Conservation (phyloP, 2,888 invertebrate genomes). For the Macrophya alboannulata region DNA sequence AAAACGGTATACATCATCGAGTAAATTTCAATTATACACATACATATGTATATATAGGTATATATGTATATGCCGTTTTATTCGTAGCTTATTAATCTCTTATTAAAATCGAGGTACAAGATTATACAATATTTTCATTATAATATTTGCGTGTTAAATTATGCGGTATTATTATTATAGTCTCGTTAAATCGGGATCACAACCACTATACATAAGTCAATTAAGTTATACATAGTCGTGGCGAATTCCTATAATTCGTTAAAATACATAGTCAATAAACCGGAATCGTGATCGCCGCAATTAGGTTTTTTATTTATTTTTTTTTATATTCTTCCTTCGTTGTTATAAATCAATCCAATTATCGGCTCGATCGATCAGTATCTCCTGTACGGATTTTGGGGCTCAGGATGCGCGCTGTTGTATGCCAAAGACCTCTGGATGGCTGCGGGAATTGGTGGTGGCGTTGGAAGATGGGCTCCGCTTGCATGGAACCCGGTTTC, state of each 20-base stretch:
- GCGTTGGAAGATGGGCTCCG: slow-evolving; percentile 90
- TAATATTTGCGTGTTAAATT: background rate
- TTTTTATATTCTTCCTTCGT: background rate
- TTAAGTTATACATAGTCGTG: background rate
- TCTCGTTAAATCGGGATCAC: slow-evolving; percentile 33
- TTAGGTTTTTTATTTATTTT: background rate
- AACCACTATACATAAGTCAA: background rate
- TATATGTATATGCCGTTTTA: slow-evolving; percentile 35
- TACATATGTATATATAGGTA: no score
- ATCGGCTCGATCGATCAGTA: slow-evolving; percentile 61
- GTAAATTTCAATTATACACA: slow-evolving; percentile 52
- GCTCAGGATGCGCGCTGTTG: slow-evolving; percentile 81
- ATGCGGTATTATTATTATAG: no score
- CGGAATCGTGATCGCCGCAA: slow-evolving; percentile 28
- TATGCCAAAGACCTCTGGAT: slow-evolving; percentile 87
- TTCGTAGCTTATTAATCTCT: slow-evolving; percentile 33
- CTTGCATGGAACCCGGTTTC: slow-evolving; percentile 87
- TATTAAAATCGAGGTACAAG: slow-evolving; percentile 4
- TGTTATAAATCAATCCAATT: background rate
- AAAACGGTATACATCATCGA: slow-evolving; percentile 52
- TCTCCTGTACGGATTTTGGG: slow-evolving; percentile 76
- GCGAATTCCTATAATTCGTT: background rate
- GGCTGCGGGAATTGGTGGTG: slow-evolving; percentile 90
- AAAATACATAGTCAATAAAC: background rate
- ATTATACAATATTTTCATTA: background rate